Base-by-base conservation (phyloP, 2,888 invertebrate genomes). In the Sminthurides aquaticus region DNA sequence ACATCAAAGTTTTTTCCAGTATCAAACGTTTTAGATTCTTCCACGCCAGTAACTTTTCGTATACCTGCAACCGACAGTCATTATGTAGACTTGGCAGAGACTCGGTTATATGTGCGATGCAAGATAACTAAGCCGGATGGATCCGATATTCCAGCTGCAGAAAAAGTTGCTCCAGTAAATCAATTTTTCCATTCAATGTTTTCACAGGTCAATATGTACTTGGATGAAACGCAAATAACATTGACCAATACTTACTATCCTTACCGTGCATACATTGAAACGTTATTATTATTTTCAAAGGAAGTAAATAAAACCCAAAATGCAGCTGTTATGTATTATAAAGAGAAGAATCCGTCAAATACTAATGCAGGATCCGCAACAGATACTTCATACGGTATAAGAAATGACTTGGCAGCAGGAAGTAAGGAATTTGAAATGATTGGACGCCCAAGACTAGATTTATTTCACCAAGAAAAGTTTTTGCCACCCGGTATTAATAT, bases 391-490 rank as follows among this genome's bases (percentile, higher is more conserved):
- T 68, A 60, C 59, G 49, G 49, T 48, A 24, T 2, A 15, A 26
- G 68, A 29, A 60, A 28, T 11, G 54, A 49, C 2, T 15, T 67
- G 3, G 28, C 59, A 11, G 56, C 58, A 24, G 57, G 11, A 24
- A 65, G 68, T 22, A 59, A 55, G 18, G 29, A 49, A 5, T 69
- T 69, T 67, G 69, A 69, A 54, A 34, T 69, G 25, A 57, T 62
- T 43, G 69, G 68, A 11, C 22, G 62, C 8, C 65, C 65, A 8
- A 60, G 66, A 48, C 5, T 22, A 24, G 69, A 68, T 26, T 15
- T 69, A 0, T 69, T 67, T 49, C 22, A 26, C 3, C 64, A 64
- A 26, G 11, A 48, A 1, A 15, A 49, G 2, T 68, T 52, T 27
- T 15, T 71, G 1, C 43, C 66, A 1, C 69, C 68, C 22, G 67